These are phyloP conservation scores for Fulica atra DNA, from an alignment of 2,113 vertebrate genomes.

Conservation along the genomic window DNA sequence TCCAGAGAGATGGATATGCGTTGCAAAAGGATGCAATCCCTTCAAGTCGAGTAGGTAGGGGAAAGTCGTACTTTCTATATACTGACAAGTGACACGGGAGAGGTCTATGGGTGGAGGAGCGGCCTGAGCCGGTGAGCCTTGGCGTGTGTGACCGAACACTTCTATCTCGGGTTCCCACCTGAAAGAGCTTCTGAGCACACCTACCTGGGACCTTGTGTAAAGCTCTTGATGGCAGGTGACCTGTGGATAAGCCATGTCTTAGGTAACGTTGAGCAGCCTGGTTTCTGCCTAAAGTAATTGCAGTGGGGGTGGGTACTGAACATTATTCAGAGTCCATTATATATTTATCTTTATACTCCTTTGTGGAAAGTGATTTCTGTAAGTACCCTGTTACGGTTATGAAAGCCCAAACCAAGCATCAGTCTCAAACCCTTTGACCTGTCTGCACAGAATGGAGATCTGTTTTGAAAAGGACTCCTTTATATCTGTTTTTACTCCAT, in stretches of 20 bases:
- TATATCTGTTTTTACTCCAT: conserved; percentile 81
- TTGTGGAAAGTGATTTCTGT: conserved; percentile 61
- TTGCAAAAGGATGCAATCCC: background rate
- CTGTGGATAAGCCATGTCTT: background rate
- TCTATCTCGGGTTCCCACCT: background rate
- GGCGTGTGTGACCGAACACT: background rate
- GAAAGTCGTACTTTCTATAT: background rate
- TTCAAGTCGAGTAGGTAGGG: background rate
- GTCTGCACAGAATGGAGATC: conserved; percentile 51
- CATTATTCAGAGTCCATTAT: conserved; percentile 61
- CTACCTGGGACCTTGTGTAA: background rate
- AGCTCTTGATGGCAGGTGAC: background rate
- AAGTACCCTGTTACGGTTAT: conserved; percentile 64
- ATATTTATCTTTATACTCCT: conserved; percentile 57
- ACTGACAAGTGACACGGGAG: background rate
- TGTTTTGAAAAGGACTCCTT: conserved; percentile 71
- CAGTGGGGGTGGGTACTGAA: background rate
- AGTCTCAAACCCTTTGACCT: conserved; percentile 60
- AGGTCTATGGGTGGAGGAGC: background rate
- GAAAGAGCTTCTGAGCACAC: background rate
- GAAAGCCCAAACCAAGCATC: conserved; percentile 63
- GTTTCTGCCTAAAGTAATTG: conserved; percentile 31
- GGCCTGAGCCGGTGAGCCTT: background rate
- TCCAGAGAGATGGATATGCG: background rate
- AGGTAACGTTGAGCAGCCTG: background rate